Evolutionary conservation across 2,797 vertebrate genomes (phyloP).

Genomic region (Graptemys geographica): DNA sequence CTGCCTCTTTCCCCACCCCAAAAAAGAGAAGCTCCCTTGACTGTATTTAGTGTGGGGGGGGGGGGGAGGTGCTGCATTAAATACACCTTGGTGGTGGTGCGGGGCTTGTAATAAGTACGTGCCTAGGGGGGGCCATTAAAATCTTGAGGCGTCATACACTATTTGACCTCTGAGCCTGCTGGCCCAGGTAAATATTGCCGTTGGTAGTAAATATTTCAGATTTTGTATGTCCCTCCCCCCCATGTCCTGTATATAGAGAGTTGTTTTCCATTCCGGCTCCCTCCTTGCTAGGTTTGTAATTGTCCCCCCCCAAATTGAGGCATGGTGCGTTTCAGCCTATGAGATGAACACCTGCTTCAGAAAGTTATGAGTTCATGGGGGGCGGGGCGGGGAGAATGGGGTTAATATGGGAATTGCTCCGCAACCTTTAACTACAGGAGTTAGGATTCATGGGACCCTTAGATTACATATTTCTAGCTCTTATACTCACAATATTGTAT

Average conservation of each 20-base stretch:
- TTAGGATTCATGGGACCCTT: fast-evolving
- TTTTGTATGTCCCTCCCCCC: not conserved
- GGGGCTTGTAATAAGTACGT: not conserved
- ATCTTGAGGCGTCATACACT: not conserved
- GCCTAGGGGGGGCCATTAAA: not conserved
- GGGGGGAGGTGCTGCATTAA: not conserved
- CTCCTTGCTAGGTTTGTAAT: fast-evolving
- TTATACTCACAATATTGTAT: fast-evolving
- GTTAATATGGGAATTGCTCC: fast-evolving
- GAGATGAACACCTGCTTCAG: fast-evolving
- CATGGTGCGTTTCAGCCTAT: fast-evolving
- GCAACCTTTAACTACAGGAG: fast-evolving
- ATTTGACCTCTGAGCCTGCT: not conserved
- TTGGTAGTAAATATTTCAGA: fast-evolving
- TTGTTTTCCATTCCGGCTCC: fast-evolving
- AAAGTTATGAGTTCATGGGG: fast-evolving
- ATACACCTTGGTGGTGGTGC: not conserved
- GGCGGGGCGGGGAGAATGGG: not conserved
- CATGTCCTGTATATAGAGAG: fast-evolving
- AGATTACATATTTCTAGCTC: fast-evolving
- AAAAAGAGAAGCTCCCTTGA: not conserved
- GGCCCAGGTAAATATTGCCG: fast-evolving
- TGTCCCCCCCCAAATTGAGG: fast-evolving
- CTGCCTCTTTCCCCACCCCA: not conserved
- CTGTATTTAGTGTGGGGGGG: not conserved